A percentile compares a stretch with the other conserved stretches of the same genome.
Conservation (phyloP, 92 coral and sea anemone genomes). For the Galaxea fascicularis region DNA sequence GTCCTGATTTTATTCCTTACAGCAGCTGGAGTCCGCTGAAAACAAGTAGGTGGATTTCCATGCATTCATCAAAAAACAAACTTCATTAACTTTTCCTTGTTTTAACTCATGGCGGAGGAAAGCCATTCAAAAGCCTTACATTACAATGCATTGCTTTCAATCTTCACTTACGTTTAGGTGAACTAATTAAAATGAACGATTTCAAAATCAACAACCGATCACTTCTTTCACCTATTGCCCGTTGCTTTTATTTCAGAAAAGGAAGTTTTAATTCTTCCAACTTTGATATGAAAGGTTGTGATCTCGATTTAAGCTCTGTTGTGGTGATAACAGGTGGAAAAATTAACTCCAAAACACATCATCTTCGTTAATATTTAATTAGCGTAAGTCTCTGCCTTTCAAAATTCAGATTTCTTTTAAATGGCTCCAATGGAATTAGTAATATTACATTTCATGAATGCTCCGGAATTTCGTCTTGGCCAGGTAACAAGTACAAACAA, state of each 20-base stretch:
- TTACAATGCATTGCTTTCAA: too few relatives aligned
- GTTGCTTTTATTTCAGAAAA: too few relatives aligned
- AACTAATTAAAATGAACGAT: not conserved
- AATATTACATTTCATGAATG: not conserved
- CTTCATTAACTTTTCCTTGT: not conserved
- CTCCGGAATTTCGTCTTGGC: not conserved
- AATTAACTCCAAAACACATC: constrained; percentile 10
- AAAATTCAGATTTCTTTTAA: not conserved
- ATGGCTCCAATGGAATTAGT: not conserved
- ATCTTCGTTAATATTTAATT: constrained; percentile 8
- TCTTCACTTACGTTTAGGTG: not conserved
- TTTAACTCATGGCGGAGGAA: not conserved
- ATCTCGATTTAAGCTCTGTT: not conserved
- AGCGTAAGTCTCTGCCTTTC: not conserved
- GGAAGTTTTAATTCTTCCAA: too few relatives aligned
- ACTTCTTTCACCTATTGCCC: too few relatives aligned
- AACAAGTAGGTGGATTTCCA: not conserved
- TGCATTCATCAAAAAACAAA: not conserved
- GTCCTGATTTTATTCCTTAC: not conserved
- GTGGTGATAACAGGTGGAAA: not conserved
- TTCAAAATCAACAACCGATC: not conserved
- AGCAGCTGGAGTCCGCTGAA: not conserved
- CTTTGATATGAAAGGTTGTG: too few relatives aligned
- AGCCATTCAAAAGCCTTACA: not conserved
- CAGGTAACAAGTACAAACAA: too few relatives aligned